These are phyloP conservation scores for Rhizomys pruinosus DNA, from an alignment of 2,113 vertebrate species.

Conservation along the genomic window DNA sequence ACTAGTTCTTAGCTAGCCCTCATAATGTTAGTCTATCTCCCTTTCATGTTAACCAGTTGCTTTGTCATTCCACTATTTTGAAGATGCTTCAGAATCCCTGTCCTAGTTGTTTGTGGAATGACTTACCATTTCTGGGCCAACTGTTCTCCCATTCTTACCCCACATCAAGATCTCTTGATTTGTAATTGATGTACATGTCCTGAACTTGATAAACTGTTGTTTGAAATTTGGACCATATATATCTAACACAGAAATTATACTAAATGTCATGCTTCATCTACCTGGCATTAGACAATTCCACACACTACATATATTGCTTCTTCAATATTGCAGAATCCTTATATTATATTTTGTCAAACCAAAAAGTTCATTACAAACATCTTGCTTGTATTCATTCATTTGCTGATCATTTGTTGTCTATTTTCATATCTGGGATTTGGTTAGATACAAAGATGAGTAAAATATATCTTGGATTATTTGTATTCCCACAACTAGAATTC, in stretches of 20 bases:
- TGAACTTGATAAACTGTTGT: background rate
- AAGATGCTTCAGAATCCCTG: background rate
- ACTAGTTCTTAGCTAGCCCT: background rate
- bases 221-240: background rate
- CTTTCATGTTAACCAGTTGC: background rate
- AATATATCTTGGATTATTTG: background rate
- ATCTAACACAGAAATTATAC: background rate
- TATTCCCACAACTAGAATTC: background rate
- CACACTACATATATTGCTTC: background rate
- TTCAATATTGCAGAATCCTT: background rate
- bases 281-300: background rate
- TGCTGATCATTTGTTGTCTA: background rate
- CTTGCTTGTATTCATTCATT: conserved; percentile 8
- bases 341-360: background rate
- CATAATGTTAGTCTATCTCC: background rate
- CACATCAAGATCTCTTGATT: background rate
- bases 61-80: background rate
- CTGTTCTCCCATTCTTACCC: background rate
- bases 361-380: background rate
- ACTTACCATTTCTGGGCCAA: background rate
- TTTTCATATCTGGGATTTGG: background rate
- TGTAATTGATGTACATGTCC: background rate
- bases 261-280: background rate
- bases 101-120: background rate
- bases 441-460: background rate